These are phyloP conservation scores for Archegozetes longisetosus DNA, from an alignment of 1,140 invertebrate species.

Conservation along the genomic window DNA sequence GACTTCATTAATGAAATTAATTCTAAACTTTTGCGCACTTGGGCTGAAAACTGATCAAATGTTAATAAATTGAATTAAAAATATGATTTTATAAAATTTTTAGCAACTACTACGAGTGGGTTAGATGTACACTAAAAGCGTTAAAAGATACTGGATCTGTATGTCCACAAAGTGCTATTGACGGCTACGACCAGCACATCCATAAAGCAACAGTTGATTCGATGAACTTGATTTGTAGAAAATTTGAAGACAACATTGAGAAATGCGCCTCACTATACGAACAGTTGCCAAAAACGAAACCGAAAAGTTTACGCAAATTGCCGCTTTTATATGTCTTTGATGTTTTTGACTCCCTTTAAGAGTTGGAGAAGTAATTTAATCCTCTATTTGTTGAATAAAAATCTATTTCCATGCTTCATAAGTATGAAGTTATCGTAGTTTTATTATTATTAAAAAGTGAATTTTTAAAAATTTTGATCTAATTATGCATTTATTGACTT, in stretches of 20 bases:
- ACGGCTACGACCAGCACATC: constrained; percentile 2
- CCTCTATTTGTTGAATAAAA: no score
- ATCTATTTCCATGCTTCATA: no score
- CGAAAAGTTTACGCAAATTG: neutral
- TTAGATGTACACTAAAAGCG: constrained; percentile 1
- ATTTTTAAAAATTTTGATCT: no score
- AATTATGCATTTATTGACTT: no score
- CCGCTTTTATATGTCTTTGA: constrained; percentile 12
- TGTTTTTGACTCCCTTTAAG: constrained; percentile 12
- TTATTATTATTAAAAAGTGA: no score
- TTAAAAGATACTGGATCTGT: neutral
- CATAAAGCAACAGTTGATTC: constrained; percentile 12
- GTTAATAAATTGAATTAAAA: neutral
- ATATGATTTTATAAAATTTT: neutral
- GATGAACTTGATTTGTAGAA: constrained; percentile 12
- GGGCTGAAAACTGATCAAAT: no score
- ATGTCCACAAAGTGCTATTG: neutral
- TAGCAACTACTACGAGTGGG: constrained; percentile 5
- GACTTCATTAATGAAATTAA: no score
- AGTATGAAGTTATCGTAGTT: no score
- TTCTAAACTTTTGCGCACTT: no score
- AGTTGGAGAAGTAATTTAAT: no score
- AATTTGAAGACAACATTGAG: constrained; percentile 1
- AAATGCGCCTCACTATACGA: constrained; percentile 2
- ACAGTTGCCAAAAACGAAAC: constrained; percentile 8